phyloP scores from a whole-genome alignment of 2,888 invertebrate species.

The Zaprionus obscuricornis region DNA sequence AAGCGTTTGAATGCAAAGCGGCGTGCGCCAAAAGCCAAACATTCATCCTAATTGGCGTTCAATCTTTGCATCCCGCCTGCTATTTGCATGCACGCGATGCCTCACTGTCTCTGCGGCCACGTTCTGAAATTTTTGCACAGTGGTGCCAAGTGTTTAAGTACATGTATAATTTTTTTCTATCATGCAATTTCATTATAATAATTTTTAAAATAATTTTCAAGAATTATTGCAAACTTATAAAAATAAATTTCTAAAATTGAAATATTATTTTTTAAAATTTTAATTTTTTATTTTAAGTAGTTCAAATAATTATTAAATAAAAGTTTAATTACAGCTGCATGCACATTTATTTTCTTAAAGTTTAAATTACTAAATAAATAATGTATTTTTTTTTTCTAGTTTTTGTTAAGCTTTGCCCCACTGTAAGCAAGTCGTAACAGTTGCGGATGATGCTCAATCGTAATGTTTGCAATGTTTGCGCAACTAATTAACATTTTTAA shows the following conservation, averaged over 20 bases:
- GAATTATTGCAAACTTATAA: background rate
- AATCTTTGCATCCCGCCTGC: conserved; percentile 71
- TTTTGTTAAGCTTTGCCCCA: conserved; percentile 16
- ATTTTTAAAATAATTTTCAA: background rate
- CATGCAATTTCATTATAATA: too few relatives aligned
- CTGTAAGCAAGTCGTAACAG: conserved; percentile 33
- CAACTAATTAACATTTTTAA: conserved; percentile 83
- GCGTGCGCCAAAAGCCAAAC: conserved; percentile 77
- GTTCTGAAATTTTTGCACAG: conserved; percentile 55
- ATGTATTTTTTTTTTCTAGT: background rate
- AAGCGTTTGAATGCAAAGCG: conserved; percentile 49
- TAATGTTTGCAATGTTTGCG: conserved; percentile 67
- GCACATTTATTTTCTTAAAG: background rate
- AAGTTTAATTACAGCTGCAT: too few relatives aligned
- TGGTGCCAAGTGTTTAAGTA: conserved; percentile 12
- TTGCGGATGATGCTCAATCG: conserved; percentile 52
- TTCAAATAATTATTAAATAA: too few relatives aligned
- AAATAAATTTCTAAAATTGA: background rate
- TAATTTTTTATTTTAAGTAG: too few relatives aligned
- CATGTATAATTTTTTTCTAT: background rate
- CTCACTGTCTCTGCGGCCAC: conserved; percentile 31
- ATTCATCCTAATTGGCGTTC: conserved; percentile 84
- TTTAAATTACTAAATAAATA: background rate
- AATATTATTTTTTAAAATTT: background rate
- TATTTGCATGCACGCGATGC: conserved; percentile 74